Conservation (phyloP, 2,888 invertebrate genomes). For the Thysanoteuthis rhombus region DNA sequence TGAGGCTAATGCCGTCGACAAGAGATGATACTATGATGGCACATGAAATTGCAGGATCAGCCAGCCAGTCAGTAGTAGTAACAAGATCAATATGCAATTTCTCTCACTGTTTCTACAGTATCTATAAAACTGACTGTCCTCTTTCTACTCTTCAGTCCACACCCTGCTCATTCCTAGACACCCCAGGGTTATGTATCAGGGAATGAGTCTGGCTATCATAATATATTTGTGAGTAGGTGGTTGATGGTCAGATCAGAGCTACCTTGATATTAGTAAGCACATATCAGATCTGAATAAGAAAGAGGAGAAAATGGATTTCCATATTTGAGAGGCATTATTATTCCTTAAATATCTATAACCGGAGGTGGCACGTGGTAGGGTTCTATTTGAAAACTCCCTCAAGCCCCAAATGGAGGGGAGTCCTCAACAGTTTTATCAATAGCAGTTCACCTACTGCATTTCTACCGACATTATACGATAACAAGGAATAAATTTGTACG, state of each 20-base stretch:
- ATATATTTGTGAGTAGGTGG: constrained; percentile 13
- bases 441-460: too few species aligned
- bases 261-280: background rate
- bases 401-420: too few species aligned
- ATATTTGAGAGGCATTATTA: background rate
- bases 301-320: background rate
- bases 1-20: background rate
- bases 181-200: too few species aligned
- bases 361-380: too few species aligned
- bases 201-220: background rate
- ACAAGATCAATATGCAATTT: background rate
- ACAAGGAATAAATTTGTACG: too few species aligned
- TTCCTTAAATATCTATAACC: background rate
- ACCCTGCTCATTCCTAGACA: background rate
- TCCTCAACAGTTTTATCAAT: too few species aligned
- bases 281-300: background rate
- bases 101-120: background rate
- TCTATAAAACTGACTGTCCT: too few species aligned
- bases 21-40: background rate
- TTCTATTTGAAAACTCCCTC: too few species aligned
- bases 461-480: too few species aligned
- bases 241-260: background rate
- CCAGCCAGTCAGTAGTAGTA: background rate
- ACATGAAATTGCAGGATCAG: background rate
- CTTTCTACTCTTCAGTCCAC: background rate